A percentile compares a stretch with the other conserved stretches of the same genome.
phyloP scores from a whole-genome alignment of 1,140 invertebrate species.

The Diprion similis region DNA sequence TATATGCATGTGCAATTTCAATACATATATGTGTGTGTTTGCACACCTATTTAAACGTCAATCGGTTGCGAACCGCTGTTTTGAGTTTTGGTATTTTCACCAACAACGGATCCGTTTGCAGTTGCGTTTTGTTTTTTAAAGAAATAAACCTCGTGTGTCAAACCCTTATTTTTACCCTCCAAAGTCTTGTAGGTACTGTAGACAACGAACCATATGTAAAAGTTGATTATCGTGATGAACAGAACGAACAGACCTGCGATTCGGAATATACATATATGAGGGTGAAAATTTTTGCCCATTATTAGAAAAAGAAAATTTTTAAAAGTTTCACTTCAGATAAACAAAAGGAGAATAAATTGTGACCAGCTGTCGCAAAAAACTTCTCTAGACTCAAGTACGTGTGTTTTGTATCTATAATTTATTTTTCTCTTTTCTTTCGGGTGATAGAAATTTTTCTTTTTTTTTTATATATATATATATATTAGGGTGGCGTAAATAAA shows the following conservation, averaged over 20 bases:
- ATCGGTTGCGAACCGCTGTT: neutral
- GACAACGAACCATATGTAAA: conserved; percentile 61
- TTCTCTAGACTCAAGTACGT: no score
- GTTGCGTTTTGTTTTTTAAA: conserved; percentile 36
- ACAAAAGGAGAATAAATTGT: no score
- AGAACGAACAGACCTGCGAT: conserved; percentile 44
- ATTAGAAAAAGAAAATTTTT: neutral
- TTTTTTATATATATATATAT: no score
- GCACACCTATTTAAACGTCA: neutral
- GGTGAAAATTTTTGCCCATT: conserved; percentile 21
- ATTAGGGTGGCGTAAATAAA: no score
- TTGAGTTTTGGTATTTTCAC: conserved; percentile 28
- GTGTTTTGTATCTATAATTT: no score
- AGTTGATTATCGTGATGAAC: conserved; percentile 44
- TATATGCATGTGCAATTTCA: no score
- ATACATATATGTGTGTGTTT: no score
- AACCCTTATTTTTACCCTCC: conserved; percentile 49
- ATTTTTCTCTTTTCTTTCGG: no score
- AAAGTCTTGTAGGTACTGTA: conserved; percentile 61
- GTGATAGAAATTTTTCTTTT: no score
- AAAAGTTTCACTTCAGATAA: neutral
- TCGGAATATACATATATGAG: conserved; percentile 14
- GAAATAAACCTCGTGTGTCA: conserved; percentile 51
- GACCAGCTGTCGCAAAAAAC: no score
- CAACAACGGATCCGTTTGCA: conserved; percentile 15